Percentiles rank a stretch among this genome's conserved stretches.
Evolutionary conservation across 2,113 vertebrate genomes (phyloP).

Genomic region (Suricata suricatta): DNA sequence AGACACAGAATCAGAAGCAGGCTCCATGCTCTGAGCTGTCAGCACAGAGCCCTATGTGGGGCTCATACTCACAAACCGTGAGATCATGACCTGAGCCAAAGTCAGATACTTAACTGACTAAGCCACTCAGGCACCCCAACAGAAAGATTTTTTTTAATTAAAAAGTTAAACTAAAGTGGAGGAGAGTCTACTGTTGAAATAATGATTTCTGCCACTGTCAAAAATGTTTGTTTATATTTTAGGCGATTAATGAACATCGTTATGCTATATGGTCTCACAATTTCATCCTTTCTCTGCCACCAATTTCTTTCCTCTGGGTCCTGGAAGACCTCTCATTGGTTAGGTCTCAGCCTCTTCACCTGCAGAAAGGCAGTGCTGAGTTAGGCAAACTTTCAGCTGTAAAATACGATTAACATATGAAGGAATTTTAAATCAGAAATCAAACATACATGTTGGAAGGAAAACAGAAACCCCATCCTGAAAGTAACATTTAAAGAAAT

Average conservation of each 20-base stretch:
- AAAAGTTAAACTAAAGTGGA: not conserved
- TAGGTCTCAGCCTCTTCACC: not conserved
- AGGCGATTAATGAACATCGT: not conserved
- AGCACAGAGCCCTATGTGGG: no score
- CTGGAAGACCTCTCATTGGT: not conserved
- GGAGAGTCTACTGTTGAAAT: not conserved
- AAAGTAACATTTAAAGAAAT: not conserved
- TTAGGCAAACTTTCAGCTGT: not conserved
- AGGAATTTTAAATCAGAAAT: not conserved
- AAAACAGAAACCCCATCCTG: not conserved
- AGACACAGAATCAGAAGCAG: no score
- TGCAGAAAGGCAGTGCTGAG: not conserved
- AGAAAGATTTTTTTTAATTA: not conserved
- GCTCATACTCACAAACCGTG: no score
- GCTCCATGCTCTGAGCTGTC: no score
- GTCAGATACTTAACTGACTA: no score
- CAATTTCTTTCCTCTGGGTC: not conserved
- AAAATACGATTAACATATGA: not conserved
- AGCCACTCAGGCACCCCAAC: no score
- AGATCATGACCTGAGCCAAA: no score
- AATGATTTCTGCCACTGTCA: not conserved
- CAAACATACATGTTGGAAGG: not conserved
- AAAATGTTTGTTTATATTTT: not conserved
- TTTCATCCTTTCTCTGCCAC: not conserved
- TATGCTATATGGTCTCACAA: not conserved